Evolutionary conservation across 2,113 vertebrate genomes (phyloP).

Genomic region (Scomber colias): DNA sequence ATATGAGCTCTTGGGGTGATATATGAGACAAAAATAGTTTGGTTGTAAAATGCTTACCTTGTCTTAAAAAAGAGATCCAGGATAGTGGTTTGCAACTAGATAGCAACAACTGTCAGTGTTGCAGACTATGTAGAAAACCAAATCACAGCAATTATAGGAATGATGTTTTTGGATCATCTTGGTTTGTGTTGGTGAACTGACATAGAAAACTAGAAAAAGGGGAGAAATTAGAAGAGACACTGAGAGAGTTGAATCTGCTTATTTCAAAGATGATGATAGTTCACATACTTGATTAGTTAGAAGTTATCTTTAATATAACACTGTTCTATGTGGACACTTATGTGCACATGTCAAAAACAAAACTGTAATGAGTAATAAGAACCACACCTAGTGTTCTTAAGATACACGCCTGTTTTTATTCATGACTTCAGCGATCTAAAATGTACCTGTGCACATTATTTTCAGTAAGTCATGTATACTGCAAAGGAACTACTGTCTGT

Average conservation of each 20-base stretch:
- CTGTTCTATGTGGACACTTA: too few species aligned
- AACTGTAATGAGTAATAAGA: too few species aligned
- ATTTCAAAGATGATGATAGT: not conserved
- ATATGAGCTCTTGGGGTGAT: too few species aligned
- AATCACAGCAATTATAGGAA: not conserved
- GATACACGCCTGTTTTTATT: not conserved
- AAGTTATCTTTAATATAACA: too few species aligned
- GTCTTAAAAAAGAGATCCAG: not conserved
- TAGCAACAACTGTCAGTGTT: not conserved
- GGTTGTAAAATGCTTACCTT: too few species aligned
- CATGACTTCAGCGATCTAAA: not conserved
- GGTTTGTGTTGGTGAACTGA: too few species aligned
- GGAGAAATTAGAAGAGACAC: not conserved
- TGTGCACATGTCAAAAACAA: too few species aligned
- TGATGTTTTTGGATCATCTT: not conserved
- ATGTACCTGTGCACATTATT: constrained; percentile 1
- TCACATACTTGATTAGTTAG: too few species aligned
- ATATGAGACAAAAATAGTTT: too few species aligned
- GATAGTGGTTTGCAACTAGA: not conserved
- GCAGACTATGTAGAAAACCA: not conserved
- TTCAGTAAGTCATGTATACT: constrained; percentile 8
- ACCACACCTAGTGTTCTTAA: not conserved
- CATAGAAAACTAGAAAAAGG: too few species aligned
- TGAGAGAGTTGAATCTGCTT: not conserved
- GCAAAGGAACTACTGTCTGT: not conserved